Evolutionary conservation across 2,797 vertebrate species (phyloP).

Genomic region (Lates japonicus): DNA sequence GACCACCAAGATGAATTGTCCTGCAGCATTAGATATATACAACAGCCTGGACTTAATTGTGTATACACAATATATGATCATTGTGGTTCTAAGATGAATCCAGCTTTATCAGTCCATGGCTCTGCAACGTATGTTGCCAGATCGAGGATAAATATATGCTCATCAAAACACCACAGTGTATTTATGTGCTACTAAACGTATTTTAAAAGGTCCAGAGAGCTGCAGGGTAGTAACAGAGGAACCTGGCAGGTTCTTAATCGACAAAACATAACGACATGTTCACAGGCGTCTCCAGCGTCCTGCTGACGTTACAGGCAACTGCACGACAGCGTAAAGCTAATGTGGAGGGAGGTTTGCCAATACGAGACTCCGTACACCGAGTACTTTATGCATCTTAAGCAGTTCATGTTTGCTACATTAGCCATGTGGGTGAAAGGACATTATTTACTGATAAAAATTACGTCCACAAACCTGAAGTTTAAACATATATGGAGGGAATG

Average conservation of each 20-base stretch:
- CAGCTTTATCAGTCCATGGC: slow-evolving; percentile 51
- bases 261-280: slow-evolving; percentile 1
- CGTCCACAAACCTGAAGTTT: neutral
- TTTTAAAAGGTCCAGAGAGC: neutral
- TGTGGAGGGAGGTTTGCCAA: neutral
- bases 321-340: neutral
- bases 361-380: neutral
- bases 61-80: neutral
- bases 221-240: neutral
- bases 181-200: neutral
- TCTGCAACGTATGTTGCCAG: slow-evolving; percentile 34
- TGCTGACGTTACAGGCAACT: neutral
- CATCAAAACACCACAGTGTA: neutral
- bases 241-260: neutral
- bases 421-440: neutral
- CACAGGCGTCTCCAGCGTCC: neutral
- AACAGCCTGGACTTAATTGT: neutral
- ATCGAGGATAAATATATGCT: slow-evolving; percentile 12
- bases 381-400: neutral
- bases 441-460: neutral
- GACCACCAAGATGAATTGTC: neutral
- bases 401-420: neutral
- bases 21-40: neutral
- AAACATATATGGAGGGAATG: neutral
- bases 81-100: too few relatives aligned